phyloP scores from a whole-genome alignment of 2,797 vertebrate species.

The Phrynocephalus guinanensis region DNA sequence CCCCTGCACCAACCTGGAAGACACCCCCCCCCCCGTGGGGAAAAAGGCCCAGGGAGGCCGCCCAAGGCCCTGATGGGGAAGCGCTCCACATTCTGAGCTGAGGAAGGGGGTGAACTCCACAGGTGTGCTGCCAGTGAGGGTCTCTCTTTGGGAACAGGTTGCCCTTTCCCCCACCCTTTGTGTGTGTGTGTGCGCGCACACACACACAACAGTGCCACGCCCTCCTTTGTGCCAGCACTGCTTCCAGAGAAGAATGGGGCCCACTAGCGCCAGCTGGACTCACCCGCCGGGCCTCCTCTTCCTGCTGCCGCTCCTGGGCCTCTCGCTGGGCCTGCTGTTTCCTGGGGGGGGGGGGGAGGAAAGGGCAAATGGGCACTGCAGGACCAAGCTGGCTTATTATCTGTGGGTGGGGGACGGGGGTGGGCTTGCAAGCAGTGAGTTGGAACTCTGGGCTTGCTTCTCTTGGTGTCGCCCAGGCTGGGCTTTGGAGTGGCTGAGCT shows the following conservation, averaged over 20 bases:
- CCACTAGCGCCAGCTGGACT: constrained; percentile 32
- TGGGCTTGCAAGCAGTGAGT: not conserved
- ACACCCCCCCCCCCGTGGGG: no score
- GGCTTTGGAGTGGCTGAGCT: no score
- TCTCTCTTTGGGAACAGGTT: no score
- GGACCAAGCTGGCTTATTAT: not conserved
- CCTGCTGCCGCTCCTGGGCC: constrained; percentile 76
- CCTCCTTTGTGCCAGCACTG: not conserved
- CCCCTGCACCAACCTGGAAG: not conserved
- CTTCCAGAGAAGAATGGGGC: not conserved
- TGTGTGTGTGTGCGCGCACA: no score
- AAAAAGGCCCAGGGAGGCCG: rapidly evolving
- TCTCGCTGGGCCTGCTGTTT: constrained; percentile 81
- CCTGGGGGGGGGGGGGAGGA: constrained; percentile 74
- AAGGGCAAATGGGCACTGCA: not conserved
- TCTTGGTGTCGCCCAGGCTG: not conserved
- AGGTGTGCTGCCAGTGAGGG: no score
- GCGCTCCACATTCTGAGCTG: no score
- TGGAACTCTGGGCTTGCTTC: not conserved
- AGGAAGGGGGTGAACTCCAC: not conserved
- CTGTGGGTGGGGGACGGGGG: not conserved
- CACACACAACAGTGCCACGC: not conserved
- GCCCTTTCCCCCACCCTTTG: no score
- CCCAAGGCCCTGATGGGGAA: not conserved
- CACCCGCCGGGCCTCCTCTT: constrained; percentile 83